phyloP scores from a whole-genome alignment of 2,888 invertebrate genomes.

The Ferdinandea cuprea region DNA sequence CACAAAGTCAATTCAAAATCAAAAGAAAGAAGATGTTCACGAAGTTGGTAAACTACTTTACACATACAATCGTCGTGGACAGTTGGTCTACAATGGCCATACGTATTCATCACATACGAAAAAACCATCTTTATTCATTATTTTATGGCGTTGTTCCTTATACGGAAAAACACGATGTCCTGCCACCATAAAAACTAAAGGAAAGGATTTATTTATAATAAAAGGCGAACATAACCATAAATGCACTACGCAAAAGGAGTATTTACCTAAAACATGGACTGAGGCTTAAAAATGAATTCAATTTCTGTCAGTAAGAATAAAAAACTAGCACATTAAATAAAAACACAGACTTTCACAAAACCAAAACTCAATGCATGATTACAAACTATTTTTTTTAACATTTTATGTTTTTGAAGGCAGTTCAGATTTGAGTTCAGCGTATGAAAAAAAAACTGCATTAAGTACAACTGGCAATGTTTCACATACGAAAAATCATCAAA shows the following conservation, averaged over 20 bases:
- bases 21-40: background rate
- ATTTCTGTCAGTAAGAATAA: background rate
- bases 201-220: slow-evolving; percentile 77
- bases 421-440: no score
- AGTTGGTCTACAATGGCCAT: slow-evolving; percentile 79
- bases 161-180: slow-evolving; percentile 79
- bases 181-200: slow-evolving; percentile 79
- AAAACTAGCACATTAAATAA: no score
- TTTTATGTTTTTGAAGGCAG: no score
- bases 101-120: slow-evolving; percentile 78
- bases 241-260: slow-evolving; percentile 76
- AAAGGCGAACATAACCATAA: slow-evolving; percentile 80
- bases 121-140: slow-evolving; percentile 77
- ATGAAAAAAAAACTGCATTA: no score
- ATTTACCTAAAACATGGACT: slow-evolving; percentile 75
- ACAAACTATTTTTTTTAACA: no score
- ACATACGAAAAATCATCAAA: no score
- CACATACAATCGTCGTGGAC: slow-evolving; percentile 81
- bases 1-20: no score
- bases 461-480: no score
- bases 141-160: slow-evolving; percentile 80
- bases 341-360: background rate
- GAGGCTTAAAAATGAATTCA: slow-evolving; percentile 8
- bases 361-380: no score
- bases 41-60: slow-evolving; percentile 58